Percentiles rank a stretch among this genome's conserved stretches.
Conservation (phyloP, 2,888 invertebrate species). For the Bombylius major region DNA sequence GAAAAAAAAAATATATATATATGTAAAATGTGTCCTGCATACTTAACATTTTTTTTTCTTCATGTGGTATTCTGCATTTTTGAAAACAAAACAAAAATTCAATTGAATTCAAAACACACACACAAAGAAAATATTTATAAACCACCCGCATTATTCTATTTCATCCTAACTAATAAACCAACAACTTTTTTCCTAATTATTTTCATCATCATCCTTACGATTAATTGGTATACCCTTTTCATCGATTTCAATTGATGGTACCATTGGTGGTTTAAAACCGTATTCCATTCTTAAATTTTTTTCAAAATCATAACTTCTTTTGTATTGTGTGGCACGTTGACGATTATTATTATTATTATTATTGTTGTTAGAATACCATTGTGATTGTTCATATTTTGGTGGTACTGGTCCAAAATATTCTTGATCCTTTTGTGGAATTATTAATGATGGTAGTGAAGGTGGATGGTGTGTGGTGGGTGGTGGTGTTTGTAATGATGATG, state of each 20-base stretch:
- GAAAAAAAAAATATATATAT: too few species aligned
- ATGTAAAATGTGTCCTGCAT: too few species aligned
- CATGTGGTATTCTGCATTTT: too few species aligned
- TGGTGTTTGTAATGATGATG: too few species aligned
- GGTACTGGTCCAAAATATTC: conserved; percentile 44
- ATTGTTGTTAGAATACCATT: neutral
- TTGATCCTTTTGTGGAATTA: conserved; percentile 5
- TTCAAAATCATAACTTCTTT: conserved; percentile 43
- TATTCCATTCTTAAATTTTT: conserved; percentile 63
- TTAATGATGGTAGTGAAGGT: neutral
- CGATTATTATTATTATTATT: conserved; percentile 22
- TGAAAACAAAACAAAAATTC: too few species aligned
- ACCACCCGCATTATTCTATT: too few species aligned
- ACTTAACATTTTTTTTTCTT: too few species aligned
- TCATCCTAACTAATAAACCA: too few species aligned
- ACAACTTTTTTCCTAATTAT: too few species aligned
- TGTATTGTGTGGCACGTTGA: conserved; percentile 38
- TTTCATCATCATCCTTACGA: neutral
- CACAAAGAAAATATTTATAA: too few species aligned
- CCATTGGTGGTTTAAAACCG: conserved; percentile 67
- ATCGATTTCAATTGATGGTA: conserved; percentile 69
- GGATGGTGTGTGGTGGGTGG: too few species aligned
- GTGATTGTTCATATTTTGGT: conserved; percentile 21
- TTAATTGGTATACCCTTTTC: conserved; percentile 54
- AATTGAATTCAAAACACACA: too few species aligned